Evolutionary conservation across 2,888 invertebrate genomes (phyloP).

Genomic region (Amiota minor): DNA sequence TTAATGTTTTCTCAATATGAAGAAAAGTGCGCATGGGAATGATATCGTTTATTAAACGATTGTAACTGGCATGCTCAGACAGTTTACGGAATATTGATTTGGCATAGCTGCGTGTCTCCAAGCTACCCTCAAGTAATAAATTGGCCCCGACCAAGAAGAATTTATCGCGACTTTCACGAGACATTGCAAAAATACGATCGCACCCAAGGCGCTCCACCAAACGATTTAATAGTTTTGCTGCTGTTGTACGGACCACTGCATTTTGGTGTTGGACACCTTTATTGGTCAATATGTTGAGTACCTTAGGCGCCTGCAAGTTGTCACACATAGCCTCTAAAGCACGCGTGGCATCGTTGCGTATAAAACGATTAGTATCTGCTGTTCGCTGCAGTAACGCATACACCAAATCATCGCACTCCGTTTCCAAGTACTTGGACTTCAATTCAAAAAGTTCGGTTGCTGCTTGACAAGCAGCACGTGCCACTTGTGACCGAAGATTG

Average conservation of each 20-base stretch:
- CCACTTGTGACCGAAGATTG: slow-evolving; percentile 93
- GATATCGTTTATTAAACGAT: slow-evolving; percentile 83
- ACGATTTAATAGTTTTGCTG: slow-evolving; percentile 84
- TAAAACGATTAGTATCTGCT: slow-evolving; percentile 94
- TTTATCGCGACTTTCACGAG: slow-evolving; percentile 85
- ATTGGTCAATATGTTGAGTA: slow-evolving; percentile 79
- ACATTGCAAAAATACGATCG: slow-evolving; percentile 81
- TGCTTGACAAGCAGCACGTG: slow-evolving; percentile 88
- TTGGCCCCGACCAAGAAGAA: slow-evolving; percentile 87
- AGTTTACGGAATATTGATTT: slow-evolving; percentile 84
- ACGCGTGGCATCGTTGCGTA: slow-evolving; percentile 86
- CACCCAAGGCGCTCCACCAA: slow-evolving; percentile 84
- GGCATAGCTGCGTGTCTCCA: slow-evolving; percentile 87
- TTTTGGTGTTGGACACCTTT: slow-evolving; percentile 89
- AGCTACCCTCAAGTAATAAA: slow-evolving; percentile 87
- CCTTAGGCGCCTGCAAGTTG: slow-evolving; percentile 80
- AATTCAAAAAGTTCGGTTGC: slow-evolving; percentile 85
- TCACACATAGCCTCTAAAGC: slow-evolving; percentile 89
- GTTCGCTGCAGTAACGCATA: slow-evolving; percentile 88
- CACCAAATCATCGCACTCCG: slow-evolving; percentile 91
- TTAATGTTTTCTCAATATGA: slow-evolving; percentile 87
- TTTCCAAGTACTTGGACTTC: slow-evolving; percentile 76
- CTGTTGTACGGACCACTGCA: slow-evolving; percentile 87
- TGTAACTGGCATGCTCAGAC: slow-evolving; percentile 83
- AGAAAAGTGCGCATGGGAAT: slow-evolving; percentile 85